A percentile compares a stretch with the other conserved stretches of the same genome.
Conservation (phyloP, 1,140 invertebrate species). For the Caenorhabditis latens region DNA sequence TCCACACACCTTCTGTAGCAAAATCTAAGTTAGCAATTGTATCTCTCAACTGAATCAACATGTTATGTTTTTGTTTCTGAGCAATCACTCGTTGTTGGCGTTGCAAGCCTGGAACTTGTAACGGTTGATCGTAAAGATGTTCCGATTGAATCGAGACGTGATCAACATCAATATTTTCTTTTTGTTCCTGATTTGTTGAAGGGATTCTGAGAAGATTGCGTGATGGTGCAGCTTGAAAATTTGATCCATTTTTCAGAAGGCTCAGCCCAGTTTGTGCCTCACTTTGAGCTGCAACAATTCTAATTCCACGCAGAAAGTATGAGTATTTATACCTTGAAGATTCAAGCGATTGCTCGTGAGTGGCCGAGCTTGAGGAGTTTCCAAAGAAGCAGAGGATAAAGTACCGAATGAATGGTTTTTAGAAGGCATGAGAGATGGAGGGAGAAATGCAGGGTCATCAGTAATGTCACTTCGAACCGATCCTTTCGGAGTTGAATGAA, state of each 20-base stretch:
- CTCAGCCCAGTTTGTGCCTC: conserved; percentile 31
- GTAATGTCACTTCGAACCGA: too few species aligned
- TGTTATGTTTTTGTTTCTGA: neutral
- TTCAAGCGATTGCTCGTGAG: neutral
- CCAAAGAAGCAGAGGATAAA: neutral
- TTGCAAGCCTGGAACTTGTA: neutral
- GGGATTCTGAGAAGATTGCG: neutral
- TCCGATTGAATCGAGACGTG: neutral
- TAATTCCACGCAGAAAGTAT: neutral
- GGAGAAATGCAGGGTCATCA: neutral
- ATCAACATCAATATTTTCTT: neutral
- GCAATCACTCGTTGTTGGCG: neutral
- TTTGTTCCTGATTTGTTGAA: neutral
- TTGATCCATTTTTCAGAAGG: neutral
- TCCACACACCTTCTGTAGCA: neutral
- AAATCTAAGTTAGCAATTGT: conserved; percentile 32
- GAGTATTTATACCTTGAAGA: neutral
- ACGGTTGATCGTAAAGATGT: conserved; percentile 8
- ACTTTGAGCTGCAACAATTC: neutral
- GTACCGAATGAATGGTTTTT: neutral
- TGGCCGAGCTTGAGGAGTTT: conserved; percentile 27
- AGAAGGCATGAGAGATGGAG: neutral
- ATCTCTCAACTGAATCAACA: conserved; percentile 21
- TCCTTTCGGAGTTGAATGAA: neutral
- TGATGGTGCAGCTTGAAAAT: neutral